Evolutionary conservation across 1,140 invertebrate genomes (phyloP), one percentile per base, ranked within the genome.

Genomic region (Argopecten irradians): DNA sequence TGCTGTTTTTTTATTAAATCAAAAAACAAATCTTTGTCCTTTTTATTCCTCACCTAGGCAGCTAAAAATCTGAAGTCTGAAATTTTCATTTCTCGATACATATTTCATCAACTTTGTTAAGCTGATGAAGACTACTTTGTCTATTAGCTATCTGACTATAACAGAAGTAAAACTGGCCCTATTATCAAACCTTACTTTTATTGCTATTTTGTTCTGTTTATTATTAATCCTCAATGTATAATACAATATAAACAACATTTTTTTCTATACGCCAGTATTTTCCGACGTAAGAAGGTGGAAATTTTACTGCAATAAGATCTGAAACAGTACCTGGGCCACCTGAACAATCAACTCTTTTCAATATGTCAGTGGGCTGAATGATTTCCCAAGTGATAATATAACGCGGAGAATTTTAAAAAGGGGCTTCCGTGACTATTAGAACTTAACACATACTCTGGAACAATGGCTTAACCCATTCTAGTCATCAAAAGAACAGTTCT

Each of bases 401-500:
- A 71, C 11, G 22, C 28, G n/a, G 55, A 71, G 55, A 71, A 28
- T 71, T 39, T 8, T 71, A 71, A 71, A 71, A 71, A 71, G 43
- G n/a, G n/a, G 22, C 55, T 71, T 28, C 22, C 55, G 55, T 71
- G 55, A 71, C 22, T 0, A 71, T 71, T 71, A 71, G 55, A 28
- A 71, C 55, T 71, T 71, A 71, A 28, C 55, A 71, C 55, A 71
- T 71, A 71, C 55, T n/a, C 55, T 7, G 55, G 55, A 71, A 71
- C 55, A 71, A 71, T 71, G 55, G 28, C 55, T 71, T 71, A 28
- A 71, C 19, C 55, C 55, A 71, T 16, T 71, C 55, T 71, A n/a
- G n/a, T 71, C 55, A 71, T 71, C 55, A 71, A 71, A 71, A 71
- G n/a, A 22, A 71, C 55, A 71, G 7, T 71, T n/a, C 55, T 28